Percentiles rank a stretch among this genome's conserved stretches.
phyloP scores from a whole-genome alignment of 2,797 vertebrate species.

The Coccyzus lansbergi region DNA sequence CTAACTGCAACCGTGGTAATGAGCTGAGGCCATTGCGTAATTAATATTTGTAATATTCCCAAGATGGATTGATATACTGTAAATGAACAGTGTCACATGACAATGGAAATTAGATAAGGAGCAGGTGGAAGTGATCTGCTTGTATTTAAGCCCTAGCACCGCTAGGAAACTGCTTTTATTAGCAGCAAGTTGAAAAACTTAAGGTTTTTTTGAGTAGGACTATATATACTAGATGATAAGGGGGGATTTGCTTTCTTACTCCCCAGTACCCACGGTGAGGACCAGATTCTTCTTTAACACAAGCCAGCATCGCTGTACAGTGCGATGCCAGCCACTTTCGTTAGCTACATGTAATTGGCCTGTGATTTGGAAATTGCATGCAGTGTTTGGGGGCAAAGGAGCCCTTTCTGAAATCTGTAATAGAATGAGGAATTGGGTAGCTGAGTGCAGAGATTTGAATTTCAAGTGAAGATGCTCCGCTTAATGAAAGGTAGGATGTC shows the following conservation, averaged over 20 bases:
- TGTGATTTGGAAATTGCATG: not conserved
- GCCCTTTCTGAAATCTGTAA: not conserved
- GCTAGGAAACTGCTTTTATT: not conserved
- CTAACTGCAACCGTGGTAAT: not conserved
- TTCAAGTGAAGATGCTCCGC: not conserved
- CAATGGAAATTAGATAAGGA: conserved; percentile 38
- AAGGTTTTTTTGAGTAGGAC: not conserved
- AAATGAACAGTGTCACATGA: conserved; percentile 51
- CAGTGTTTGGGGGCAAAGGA: not conserved
- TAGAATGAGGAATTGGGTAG: not conserved
- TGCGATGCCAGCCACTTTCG: rapidly evolving
- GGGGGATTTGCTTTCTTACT: not conserved
- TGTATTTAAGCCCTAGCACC: not conserved
- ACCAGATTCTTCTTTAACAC: not conserved
- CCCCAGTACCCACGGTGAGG: not conserved
- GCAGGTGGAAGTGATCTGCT: conserved; percentile 45
- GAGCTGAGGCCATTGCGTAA: not conserved
- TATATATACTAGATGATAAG: not conserved
- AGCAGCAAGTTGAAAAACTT: not conserved
- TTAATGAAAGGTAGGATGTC: not conserved
- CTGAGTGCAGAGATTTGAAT: not conserved
- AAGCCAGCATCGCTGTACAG: not conserved
- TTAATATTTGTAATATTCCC: conserved; percentile 57
- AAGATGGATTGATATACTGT: conserved; percentile 24
- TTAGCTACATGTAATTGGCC: not conserved